A percentile compares a stretch with the other conserved stretches of the same genome.
These are phyloP conservation scores for Urocolius indicus DNA, from an alignment of 2,113 vertebrate genomes.

Conservation along the genomic window DNA sequence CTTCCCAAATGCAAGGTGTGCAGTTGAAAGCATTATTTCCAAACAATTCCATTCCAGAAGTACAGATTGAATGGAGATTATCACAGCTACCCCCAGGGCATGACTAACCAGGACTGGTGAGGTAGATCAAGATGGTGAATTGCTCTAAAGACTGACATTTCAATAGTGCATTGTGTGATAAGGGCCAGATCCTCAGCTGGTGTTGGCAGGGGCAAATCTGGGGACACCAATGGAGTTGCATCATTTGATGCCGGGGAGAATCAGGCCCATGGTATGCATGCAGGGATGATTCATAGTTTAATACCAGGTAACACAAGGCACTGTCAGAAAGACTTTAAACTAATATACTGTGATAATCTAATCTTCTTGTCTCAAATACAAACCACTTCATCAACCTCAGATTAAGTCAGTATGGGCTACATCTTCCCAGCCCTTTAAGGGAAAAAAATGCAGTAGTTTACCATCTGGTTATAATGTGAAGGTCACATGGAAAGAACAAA, in stretches of 20 bases:
- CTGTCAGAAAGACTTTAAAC: conserved; percentile 69
- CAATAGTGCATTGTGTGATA: not conserved
- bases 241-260: conserved; percentile 4
- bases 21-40: conserved; percentile 57
- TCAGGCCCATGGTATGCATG: not conserved
- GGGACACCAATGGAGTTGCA: not conserved
- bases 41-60: conserved; percentile 53
- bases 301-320: conserved; percentile 55
- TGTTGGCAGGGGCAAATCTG: not conserved
- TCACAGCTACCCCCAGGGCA: conserved; percentile 37
- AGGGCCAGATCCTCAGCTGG: conserved; percentile 44
- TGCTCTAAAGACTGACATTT: conserved; percentile 10
- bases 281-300: conserved; percentile 61
- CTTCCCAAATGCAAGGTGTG: conserved; percentile 64
- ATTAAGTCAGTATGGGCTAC: conserved; percentile 67
- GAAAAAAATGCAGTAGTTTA: conserved; percentile 52
- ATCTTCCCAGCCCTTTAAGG: conserved; percentile 33
- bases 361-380: conserved; percentile 65
- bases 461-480: conserved; percentile 66
- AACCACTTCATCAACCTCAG: conserved; percentile 70
- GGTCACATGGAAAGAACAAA: conserved; percentile 37
- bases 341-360: conserved; percentile 69
- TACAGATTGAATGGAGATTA: conserved; percentile 53
- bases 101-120: conserved; percentile 36
- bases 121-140: conserved; percentile 13